Base-by-base conservation (phyloP, 2,888 invertebrate species). In the Lagria hirta region DNA sequence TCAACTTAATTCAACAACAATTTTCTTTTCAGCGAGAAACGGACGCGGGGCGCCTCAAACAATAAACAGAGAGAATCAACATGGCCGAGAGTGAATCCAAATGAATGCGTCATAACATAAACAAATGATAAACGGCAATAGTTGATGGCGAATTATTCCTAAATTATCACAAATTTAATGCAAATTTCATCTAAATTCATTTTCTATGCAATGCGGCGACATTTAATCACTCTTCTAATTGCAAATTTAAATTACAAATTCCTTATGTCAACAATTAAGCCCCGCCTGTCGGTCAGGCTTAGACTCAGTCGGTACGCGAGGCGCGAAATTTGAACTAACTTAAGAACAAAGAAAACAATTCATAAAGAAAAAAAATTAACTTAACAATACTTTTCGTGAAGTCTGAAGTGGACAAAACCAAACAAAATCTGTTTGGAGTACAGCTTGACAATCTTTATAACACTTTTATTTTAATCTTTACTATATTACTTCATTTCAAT, bases 31-130 rank as follows among this genome's bases (percentile, higher is more conserved):
- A 73, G 50, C 51, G 52, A 44, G 50, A 49, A 59, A 61, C 58
- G 66, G 69, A 57, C 63, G 71, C 67, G 71, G 71, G 71, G 71
- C 62, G 71, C 68, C 64, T 64, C 69, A 69, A 70, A 70, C 69
- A 70, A 70, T 70, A 71, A 71, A 71, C 71, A 71, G 55, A 59
- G 54, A 60, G 52, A 68, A 63, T 57, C 66, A 71, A 71, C 62
- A 71, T 71, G 71, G 71, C 71, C 55, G 68, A 49, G 52, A 49
- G 49, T 57, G 54, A 48, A 38, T 45, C 37, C 32, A 43, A 47
- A 35, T 48, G 35, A 49, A 52, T 56, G 53, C 58, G 51, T 55
- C 54, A 46, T 47, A 42, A 48, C 34, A 51, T 56, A 55, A 58
- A 54, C 54, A 54, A 52, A 49, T 48, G 33, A 45, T 38, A 41